These are phyloP conservation scores for Latrodectus elegans DNA, from an alignment of 2,888 invertebrate species.

Conservation along the genomic window DNA sequence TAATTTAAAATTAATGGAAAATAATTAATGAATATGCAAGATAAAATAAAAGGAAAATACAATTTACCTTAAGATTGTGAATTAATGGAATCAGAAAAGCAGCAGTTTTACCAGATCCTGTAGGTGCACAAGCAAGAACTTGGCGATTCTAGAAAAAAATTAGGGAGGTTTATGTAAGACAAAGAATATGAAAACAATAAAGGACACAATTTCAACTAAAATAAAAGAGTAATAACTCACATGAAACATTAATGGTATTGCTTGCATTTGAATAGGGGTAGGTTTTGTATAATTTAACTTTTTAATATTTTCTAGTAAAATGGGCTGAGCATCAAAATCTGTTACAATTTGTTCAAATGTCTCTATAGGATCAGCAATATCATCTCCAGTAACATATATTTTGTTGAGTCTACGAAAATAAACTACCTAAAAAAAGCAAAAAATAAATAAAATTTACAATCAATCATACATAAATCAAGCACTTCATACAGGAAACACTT, in stretches of 20 bases:
- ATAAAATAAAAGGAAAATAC: neutral
- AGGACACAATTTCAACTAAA: neutral
- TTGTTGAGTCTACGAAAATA: constrained; percentile 83
- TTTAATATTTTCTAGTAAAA: constrained; percentile 82
- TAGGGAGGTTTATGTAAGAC: constrained; percentile 61
- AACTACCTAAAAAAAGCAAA: constrained; percentile 78
- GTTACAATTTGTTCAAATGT: constrained; percentile 75
- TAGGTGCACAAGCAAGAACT: constrained; percentile 94
- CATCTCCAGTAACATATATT: constrained; percentile 86
- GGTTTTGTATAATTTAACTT: constrained; percentile 84
- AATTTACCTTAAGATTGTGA: constrained; percentile 73
- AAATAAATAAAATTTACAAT: neutral
- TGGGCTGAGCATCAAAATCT: constrained; percentile 79
- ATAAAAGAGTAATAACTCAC: constrained; percentile 26
- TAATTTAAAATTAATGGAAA: neutral
- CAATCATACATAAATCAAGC: no score
- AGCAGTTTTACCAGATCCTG: constrained; percentile 97
- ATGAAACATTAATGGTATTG: constrained; percentile 87
- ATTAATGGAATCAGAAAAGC: constrained; percentile 91
- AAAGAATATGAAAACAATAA: constrained; percentile 23
- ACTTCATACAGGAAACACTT: no score
- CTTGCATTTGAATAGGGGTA: constrained; percentile 94
- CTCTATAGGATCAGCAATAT: constrained; percentile 84
- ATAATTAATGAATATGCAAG: neutral
- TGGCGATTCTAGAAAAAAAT: constrained; percentile 81